These are phyloP conservation scores for Helicoverpa zea DNA, from an alignment of 1,140 invertebrate species.

Conservation along the genomic window DNA sequence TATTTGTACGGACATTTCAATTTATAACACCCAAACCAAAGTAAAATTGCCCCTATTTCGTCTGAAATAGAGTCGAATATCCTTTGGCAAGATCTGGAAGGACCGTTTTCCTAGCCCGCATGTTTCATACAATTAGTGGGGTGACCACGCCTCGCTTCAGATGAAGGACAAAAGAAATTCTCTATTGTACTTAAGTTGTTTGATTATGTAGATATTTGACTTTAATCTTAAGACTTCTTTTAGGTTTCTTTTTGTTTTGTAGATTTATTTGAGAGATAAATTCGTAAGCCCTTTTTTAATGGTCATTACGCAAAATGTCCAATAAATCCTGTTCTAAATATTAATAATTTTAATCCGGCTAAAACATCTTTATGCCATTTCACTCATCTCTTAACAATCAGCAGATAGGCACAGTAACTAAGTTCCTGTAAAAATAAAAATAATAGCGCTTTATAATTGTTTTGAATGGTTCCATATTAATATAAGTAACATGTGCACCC, in stretches of 20 bases:
- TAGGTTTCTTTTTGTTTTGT: neutral
- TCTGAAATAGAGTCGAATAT: neutral
- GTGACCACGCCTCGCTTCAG: constrained; percentile 41
- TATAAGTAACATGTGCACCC: neutral
- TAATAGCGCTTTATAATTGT: too few species aligned
- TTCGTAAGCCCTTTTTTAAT: too few species aligned
- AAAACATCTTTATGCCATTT: too few species aligned
- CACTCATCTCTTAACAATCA: too few species aligned
- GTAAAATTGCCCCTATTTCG: neutral
- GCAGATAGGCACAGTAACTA: too few species aligned
- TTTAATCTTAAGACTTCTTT: constrained; percentile 7
- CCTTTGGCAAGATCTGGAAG: neutral
- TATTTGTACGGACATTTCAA: constrained; percentile 37
- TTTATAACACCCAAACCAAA: neutral
- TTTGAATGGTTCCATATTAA: neutral
- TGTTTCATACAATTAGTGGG: constrained; percentile 25
- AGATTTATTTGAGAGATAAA: neutral
- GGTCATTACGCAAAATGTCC: too few species aligned
- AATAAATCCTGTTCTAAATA: too few species aligned
- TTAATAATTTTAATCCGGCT: too few species aligned
- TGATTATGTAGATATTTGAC: constrained; percentile 9
- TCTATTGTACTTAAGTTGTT: constrained; percentile 10
- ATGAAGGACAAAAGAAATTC: constrained; percentile 18
- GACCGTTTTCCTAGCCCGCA: constrained; percentile 42
- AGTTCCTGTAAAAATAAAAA: too few species aligned